These are phyloP conservation scores for Lobophora halterata DNA, from an alignment of 2,888 invertebrate species.

Conservation along the genomic window DNA sequence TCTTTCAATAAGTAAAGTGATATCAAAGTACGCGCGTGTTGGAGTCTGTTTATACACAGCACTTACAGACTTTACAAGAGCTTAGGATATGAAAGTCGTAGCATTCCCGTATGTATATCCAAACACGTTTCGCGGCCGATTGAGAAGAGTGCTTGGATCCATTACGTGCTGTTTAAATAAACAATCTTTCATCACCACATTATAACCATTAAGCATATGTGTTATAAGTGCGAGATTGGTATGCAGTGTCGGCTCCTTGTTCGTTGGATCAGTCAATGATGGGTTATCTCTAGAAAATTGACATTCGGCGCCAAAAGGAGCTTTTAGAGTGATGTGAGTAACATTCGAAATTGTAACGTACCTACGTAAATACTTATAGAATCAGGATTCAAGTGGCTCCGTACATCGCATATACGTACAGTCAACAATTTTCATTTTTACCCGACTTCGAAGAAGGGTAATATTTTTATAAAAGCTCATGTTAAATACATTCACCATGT, in stretches of 20 bases:
- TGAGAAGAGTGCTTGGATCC: slow-evolving; percentile 69
- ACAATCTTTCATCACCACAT: slow-evolving; percentile 50
- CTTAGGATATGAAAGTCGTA: slow-evolving; percentile 68
- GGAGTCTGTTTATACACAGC: slow-evolving; percentile 38
- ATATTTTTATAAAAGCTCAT: no score
- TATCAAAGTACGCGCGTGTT: slow-evolving; percentile 24
- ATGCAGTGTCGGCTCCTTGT: slow-evolving; percentile 47
- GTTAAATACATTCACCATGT: no score
- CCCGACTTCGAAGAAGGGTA: no score
- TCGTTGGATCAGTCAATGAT: slow-evolving; percentile 45
- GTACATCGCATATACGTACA: no score
- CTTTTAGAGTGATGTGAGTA: slow-evolving; percentile 55
- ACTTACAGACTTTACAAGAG: slow-evolving; percentile 43
- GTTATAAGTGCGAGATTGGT: slow-evolving; percentile 43
- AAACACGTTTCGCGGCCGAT: slow-evolving; percentile 71
- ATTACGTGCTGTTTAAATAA: slow-evolving; percentile 65
- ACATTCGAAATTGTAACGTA: slow-evolving; percentile 50
- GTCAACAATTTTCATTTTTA: no score
- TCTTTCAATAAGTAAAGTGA: slow-evolving; percentile 30
- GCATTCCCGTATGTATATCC: slow-evolving; percentile 52
- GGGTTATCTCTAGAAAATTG: slow-evolving; percentile 68
- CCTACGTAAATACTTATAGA: slow-evolving; percentile 59
- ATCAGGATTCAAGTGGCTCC: slow-evolving; percentile 49
- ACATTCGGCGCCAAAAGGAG: slow-evolving; percentile 69
- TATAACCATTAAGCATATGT: slow-evolving; percentile 44